Evolutionary conservation across 2,113 vertebrate genomes (phyloP).

Genomic region (Alouatta palliata): DNA sequence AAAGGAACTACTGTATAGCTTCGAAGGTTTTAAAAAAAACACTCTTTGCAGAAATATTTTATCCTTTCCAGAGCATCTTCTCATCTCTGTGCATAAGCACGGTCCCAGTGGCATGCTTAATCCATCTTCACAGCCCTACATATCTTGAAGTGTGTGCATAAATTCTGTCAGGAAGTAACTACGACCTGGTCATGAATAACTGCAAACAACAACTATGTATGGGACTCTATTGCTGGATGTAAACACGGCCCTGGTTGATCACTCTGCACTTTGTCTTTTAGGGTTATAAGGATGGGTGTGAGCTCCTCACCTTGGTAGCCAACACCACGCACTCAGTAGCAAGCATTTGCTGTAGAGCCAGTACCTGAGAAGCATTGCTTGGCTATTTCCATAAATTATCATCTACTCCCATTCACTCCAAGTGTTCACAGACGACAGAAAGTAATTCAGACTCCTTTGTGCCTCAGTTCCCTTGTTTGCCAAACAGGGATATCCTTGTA

Average conservation of each 20-base stretch:
- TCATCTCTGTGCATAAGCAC: background rate
- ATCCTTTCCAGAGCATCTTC: slow-evolving; percentile 59
- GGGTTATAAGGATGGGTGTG: background rate
- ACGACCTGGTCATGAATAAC: background rate
- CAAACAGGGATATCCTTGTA: background rate
- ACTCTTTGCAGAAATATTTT: slow-evolving; percentile 70
- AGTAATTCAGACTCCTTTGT: background rate
- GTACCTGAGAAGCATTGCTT: background rate
- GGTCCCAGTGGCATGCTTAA: slow-evolving; percentile 57
- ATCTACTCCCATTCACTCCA: accelerated
- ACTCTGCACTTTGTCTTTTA: background rate
- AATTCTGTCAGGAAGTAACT: slow-evolving; percentile 62
- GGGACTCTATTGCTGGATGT: background rate
- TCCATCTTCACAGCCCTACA: slow-evolving; percentile 50
- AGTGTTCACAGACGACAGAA: background rate
- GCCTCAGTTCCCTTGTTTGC: slow-evolving; percentile 38
- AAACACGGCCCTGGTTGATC: background rate
- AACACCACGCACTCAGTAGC: background rate
- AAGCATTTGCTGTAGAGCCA: background rate
- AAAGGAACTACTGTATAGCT: slow-evolving; percentile 58
- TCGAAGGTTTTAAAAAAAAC: slow-evolving; percentile 28
- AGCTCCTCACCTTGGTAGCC: background rate
- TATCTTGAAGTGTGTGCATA: slow-evolving; percentile 64
- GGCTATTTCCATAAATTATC: background rate
- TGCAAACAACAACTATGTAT: background rate